Conservation (phyloP, 2,113 vertebrate species). For the Tragelaphus strepsiceros region DNA sequence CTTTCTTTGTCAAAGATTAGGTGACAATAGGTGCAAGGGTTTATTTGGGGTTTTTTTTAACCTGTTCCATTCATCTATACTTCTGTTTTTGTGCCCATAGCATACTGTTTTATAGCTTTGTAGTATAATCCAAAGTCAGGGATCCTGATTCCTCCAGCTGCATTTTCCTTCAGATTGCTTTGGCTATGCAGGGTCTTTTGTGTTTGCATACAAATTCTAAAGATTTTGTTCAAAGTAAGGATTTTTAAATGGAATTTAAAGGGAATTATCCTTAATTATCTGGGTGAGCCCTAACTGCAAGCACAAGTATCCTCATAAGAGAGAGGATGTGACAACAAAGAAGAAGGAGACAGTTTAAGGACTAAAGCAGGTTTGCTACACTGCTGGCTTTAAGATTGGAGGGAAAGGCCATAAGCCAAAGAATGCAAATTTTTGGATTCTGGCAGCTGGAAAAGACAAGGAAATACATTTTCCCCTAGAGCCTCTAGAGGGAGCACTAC, state of each 20-base stretch:
- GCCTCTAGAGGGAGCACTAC: neutral
- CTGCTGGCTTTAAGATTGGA: neutral
- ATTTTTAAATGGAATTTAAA: neutral
- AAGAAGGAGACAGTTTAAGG: neutral
- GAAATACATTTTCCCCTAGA: neutral
- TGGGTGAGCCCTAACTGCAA: neutral
- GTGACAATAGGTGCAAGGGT: neutral
- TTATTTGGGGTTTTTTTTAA: rapidly evolving
- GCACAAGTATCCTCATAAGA: neutral
- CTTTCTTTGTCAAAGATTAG: neutral
- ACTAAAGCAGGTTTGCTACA: neutral
- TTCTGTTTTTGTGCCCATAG: neutral
- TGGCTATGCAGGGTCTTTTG: neutral
- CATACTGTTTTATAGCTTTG: neutral
- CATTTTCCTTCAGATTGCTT: neutral
- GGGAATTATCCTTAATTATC: neutral
- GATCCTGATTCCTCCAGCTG: neutral
- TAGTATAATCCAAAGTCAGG: neutral
- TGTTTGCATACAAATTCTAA: neutral
- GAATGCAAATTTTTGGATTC: neutral
- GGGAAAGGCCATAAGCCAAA: neutral
- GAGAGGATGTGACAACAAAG: neutral
- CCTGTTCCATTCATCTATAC: neutral
- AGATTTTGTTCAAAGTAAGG: neutral
- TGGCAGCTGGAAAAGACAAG: neutral